Evolutionary conservation across 2,888 invertebrate genomes (phyloP).

Genomic region (Scaptodrosophila latifasciaeformis): DNA sequence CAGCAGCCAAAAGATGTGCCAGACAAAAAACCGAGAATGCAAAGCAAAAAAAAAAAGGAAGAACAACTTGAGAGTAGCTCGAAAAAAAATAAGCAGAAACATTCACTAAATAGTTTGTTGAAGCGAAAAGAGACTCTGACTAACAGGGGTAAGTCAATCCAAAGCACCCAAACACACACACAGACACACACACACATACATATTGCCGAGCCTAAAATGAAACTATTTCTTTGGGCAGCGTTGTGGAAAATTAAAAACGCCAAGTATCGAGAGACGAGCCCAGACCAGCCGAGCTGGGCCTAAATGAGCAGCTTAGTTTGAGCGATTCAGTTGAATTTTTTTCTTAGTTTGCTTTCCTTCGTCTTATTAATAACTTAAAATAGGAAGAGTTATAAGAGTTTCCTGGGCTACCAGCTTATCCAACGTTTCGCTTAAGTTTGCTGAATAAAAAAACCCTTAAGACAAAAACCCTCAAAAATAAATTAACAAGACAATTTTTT

Average conservation of each 20-base stretch:
- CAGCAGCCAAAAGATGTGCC: slow-evolving; percentile 37
- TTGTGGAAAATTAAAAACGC: slow-evolving; percentile 70
- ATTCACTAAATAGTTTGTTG: slow-evolving; percentile 20
- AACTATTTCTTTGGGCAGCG: slow-evolving; percentile 71
- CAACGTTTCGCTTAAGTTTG: background rate
- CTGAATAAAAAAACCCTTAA: background rate
- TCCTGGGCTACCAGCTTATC: slow-evolving; percentile 23
- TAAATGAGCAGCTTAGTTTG: slow-evolving; percentile 11
- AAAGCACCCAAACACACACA: background rate
- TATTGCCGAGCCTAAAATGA: slow-evolving; percentile 28
- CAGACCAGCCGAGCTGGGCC: background rate
- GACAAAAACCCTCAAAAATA: background rate
- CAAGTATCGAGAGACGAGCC: slow-evolving; percentile 1
- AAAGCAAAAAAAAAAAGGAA: slow-evolving; percentile 11
- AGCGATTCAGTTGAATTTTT: no score
- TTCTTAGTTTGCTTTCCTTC: slow-evolving; percentile 17
- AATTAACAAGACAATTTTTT: background rate
- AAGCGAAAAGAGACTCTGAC: slow-evolving; percentile 10
- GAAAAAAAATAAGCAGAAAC: no score
- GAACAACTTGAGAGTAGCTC: no score
- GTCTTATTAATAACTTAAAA: slow-evolving; percentile 54
- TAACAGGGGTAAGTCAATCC: slow-evolving; percentile 1
- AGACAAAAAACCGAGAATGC: slow-evolving; percentile 10
- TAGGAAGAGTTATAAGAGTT: slow-evolving; percentile 50
- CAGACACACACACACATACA: background rate